Percentiles rank a stretch among this genome's conserved stretches.
Conservation (phyloP, 1,140 invertebrate genomes). For the Mycetomoellerius zeteki region DNA sequence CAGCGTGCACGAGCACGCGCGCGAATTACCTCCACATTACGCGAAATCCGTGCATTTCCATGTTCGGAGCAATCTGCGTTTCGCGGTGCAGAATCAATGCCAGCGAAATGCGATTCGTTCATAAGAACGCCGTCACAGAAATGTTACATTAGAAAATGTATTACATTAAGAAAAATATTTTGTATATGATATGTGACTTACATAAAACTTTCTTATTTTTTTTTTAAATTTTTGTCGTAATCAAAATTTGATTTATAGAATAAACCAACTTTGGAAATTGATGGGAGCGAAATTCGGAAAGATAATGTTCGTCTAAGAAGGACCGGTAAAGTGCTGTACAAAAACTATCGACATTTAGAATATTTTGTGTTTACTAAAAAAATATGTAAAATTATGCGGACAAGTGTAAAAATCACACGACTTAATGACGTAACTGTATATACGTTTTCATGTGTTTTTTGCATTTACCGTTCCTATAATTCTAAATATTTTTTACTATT, state of each 20-base stretch:
- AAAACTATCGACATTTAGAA: background rate
- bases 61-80: slow-evolving; percentile 27
- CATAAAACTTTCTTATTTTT: no score
- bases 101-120: background rate
- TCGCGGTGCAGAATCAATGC: background rate
- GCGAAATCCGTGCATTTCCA: slow-evolving; percentile 29
- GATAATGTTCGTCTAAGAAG: background rate
- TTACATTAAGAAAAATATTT: background rate
- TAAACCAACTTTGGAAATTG: no score
- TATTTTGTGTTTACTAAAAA: background rate
- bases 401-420: background rate
- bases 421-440: background rate
- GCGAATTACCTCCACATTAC: background rate
- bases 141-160: no score
- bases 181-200: no score
- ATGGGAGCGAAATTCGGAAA: background rate
- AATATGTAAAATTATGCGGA: background rate
- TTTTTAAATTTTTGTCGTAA: no score
- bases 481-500: background rate
- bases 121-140: no score
- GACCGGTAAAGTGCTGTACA: background rate
- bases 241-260: no score
- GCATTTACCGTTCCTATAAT: background rate
- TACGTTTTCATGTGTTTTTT: background rate
- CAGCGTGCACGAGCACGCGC: background rate